Conservation (phyloP, 2,113 vertebrate species). For the Empidonax alnorum region DNA sequence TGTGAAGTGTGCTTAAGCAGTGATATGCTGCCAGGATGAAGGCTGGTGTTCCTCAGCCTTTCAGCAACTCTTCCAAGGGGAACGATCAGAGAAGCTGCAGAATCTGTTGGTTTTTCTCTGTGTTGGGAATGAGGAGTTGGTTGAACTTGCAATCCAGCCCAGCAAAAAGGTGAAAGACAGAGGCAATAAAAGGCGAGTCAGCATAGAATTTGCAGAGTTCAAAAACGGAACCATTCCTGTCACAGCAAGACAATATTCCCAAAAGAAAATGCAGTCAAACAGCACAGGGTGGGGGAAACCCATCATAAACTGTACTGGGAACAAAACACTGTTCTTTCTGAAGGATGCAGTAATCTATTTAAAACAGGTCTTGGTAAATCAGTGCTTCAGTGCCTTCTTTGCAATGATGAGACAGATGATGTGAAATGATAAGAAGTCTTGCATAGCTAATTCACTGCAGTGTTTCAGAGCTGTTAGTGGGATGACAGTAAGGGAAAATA, state of each 20-base stretch:
- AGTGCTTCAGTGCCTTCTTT: slow-evolving; percentile 14
- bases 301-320: not conserved
- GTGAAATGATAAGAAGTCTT: slow-evolving; percentile 43
- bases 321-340: not conserved
- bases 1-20: slow-evolving; percentile 11
- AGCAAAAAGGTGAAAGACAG: not conserved
- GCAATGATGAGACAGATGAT: slow-evolving; percentile 18
- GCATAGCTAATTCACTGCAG: slow-evolving; percentile 51
- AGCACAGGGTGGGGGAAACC: fast-evolving
- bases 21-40: not conserved
- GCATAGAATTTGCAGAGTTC: not conserved
- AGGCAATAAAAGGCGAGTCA: not conserved
- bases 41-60: slow-evolving; percentile 16
- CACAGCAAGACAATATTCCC: not conserved
- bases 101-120: not conserved
- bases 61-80: not conserved
- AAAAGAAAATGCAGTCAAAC: not conserved
- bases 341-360: slow-evolving; percentile 25
- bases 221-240: not conserved
- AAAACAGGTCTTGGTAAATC: slow-evolving; percentile 29
- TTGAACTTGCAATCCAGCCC: not conserved
- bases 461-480: slow-evolving; percentile 40
- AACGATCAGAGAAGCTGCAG: not conserved
- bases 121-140: not conserved
- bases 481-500: slow-evolving; percentile 40